A percentile compares a stretch with the other conserved stretches of the same genome.
Conservation (phyloP, 1,140 invertebrate species). For the Brachionus plicatilis region DNA sequence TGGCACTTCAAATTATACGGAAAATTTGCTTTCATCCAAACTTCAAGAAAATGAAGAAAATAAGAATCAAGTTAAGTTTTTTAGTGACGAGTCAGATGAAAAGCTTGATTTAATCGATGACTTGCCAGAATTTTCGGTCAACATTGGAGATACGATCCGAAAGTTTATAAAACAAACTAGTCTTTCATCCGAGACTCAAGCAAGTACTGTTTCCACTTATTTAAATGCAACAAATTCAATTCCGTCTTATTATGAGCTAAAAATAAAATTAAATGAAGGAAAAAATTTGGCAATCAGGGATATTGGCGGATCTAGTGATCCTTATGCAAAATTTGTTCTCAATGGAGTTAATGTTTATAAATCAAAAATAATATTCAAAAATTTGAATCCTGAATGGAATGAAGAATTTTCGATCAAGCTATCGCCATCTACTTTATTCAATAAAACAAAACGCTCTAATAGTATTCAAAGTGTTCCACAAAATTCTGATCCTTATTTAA, state of each 20-base stretch:
- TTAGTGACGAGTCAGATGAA: background rate
- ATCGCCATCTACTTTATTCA: background rate
- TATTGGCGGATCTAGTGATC: conserved; percentile 54
- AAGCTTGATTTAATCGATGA: background rate
- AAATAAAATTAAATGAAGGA: background rate
- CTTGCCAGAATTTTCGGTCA: background rate
- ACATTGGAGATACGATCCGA: background rate
- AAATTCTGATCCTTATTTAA: conserved; percentile 31
- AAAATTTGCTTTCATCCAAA: background rate
- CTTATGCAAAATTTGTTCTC: conserved; percentile 59
- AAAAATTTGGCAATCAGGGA: conserved; percentile 32
- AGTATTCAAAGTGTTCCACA: background rate
- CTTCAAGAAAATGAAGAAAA: background rate
- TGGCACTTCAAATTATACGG: background rate
- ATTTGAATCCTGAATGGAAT: conserved; percentile 59
- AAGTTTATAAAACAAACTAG: conserved; percentile 1
- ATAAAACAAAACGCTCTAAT: conserved; percentile 4
- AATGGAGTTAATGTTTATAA: conserved; percentile 53
- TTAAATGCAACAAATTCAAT: background rate
- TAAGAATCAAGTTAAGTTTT: background rate
- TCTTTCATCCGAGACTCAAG: background rate
- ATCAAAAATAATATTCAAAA: conserved; percentile 55
- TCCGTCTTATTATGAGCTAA: background rate
- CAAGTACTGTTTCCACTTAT: background rate
- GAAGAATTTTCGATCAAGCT: conserved; percentile 54